Base-by-base conservation (phyloP, 1,140 invertebrate genomes). In the Conopomorpha cramerella region DNA sequence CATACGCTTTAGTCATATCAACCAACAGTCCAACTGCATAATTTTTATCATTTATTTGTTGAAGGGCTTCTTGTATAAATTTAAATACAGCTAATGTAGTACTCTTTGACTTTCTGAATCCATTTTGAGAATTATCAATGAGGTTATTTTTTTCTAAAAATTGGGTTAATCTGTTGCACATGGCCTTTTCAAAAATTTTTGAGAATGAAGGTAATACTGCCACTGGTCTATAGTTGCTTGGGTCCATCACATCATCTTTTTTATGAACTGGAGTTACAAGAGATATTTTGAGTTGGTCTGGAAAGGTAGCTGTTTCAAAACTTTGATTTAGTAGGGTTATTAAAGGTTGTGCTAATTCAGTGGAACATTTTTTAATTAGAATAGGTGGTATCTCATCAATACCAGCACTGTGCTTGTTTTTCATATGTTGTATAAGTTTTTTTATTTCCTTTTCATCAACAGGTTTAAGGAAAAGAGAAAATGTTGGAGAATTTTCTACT, bases 1-100 rank as follows among this genome's bases (percentile, higher is more conserved):
- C 33, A 16, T 34, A 34, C 19, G 33, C 33, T 15, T 34, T 34
- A 3, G 33, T 23, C 33, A 34, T 34, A 25, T 34, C 33, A 10
- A 34, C 8, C 19, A 34, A n/a, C 2, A 34, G 7, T 10, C 33
- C 33, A 3, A 29, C 27, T 29, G 8, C 19, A 23, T 23, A 23
- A 6, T 23, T 23, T 10, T 23, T 23, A 23, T 23, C 19, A 23
- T 23, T 23, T 23, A 23, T 23, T 23, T 23, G 19, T 23, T 23
- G 19, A 6, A 23, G 19, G 10, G 19, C 19, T 10, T 4, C 4
- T 23, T 23, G 19, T 4, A 23, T 10, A 10, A 6, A 23, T 23
- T 23, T 23, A 10, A 6, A 23, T 6, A 23, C 19, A 6, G 19
- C 19, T 23, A 23, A 23, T 10, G 19, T 23, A 23, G 27, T 29